These are phyloP conservation scores for Uropetala carovei DNA, from an alignment of 2,888 invertebrate species.

Conservation along the genomic window DNA sequence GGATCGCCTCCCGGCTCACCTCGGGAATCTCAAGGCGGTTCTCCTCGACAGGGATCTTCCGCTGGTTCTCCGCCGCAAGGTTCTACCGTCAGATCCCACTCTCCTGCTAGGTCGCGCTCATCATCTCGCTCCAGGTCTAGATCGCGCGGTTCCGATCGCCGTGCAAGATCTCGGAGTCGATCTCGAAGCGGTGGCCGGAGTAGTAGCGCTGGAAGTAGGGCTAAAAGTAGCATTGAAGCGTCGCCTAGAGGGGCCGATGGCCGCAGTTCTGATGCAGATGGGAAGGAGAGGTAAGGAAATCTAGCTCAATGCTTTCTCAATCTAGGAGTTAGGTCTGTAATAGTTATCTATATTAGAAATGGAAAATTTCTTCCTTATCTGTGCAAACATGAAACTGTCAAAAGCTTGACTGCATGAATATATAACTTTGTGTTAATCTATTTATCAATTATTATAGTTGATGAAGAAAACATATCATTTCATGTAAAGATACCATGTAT, in stretches of 20 bases:
- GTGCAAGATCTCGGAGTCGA: conserved; percentile 65
- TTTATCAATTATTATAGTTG: no score
- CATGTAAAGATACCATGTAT: no score
- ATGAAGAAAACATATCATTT: no score
- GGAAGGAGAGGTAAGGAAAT: conserved; percentile 47
- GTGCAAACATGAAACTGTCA: no score
- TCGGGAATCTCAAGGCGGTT: conserved; percentile 72
- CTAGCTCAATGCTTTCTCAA: no score
- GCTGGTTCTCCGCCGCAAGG: conserved; percentile 75
- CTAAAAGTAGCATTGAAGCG: conserved; percentile 56
- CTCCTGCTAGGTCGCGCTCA: conserved; percentile 75
- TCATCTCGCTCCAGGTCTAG: conserved; percentile 74
- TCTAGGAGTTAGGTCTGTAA: no score
- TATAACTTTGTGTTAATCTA: no score
- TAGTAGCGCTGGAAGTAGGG: conserved; percentile 44
- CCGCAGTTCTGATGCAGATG: conserved; percentile 65
- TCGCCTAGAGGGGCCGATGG: conserved; percentile 65
- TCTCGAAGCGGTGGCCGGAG: conserved; percentile 66
- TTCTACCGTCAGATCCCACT: conserved; percentile 74
- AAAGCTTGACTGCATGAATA: no score
- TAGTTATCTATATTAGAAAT: no score
- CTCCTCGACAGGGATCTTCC: conserved; percentile 76
- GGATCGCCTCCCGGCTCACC: conserved; percentile 73
- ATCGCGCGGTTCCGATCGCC: conserved; percentile 69
- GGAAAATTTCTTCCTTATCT: no score